Conservation (phyloP, 2,888 invertebrate species). For the Leptopilina myrica region DNA sequence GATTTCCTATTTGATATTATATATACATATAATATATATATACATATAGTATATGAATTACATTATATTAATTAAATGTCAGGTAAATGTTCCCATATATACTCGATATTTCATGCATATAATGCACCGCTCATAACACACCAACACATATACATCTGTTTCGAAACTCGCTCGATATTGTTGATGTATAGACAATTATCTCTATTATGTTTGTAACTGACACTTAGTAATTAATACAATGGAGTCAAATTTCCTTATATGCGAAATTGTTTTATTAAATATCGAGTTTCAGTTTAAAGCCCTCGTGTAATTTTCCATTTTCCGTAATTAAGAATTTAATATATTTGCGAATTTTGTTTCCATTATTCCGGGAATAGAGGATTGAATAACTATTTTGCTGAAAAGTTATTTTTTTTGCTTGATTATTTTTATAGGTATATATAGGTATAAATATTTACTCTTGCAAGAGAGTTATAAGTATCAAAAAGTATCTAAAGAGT, state of each 20-base stretch:
- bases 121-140: constrained; percentile 3
- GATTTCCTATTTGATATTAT: constrained; percentile 20
- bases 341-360: no score
- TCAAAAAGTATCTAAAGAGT: no score
- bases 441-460: background rate
- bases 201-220: background rate
- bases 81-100: constrained; percentile 55
- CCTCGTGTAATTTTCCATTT: no score
- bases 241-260: background rate
- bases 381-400: no score
- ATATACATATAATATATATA: no score
- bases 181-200: constrained; percentile 5
- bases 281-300: background rate
- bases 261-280: background rate
- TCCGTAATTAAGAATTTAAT: no score
- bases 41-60: constrained; percentile 56
- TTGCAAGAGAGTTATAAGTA: no score
- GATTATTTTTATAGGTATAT: background rate
- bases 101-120: constrained; percentile 51
- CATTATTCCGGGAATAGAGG: no score
- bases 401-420: no score
- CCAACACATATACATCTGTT: background rate
- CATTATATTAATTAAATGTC: constrained; percentile 66
- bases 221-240: background rate
- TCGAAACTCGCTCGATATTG: constrained; percentile 8